These are phyloP conservation scores for Tychaedon coryphoeus DNA, from an alignment of 2,113 vertebrate species.

Conservation along the genomic window DNA sequence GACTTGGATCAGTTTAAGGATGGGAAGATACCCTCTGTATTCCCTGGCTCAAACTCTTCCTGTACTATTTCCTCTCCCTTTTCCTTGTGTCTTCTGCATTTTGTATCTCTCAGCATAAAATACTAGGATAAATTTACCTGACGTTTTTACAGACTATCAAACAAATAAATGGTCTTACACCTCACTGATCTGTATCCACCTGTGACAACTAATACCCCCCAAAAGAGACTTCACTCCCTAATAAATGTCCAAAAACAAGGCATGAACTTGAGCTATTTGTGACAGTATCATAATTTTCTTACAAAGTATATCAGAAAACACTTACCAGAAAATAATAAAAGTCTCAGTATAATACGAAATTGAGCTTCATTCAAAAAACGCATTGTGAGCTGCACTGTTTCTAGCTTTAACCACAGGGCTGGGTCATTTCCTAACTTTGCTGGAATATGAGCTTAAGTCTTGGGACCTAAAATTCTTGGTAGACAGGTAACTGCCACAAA, in stretches of 20 bases:
- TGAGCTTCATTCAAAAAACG: background rate
- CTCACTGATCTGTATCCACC: conserved; percentile 13
- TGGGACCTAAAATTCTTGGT: background rate
- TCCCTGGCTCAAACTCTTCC: background rate
- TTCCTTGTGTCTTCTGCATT: background rate
- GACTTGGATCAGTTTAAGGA: background rate
- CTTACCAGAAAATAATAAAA: background rate
- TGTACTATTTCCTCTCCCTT: background rate
- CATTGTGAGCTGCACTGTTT: background rate
- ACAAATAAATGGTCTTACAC: conserved; percentile 13
- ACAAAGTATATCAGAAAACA: background rate
- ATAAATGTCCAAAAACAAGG: background rate
- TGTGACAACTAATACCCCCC: conserved; percentile 1
- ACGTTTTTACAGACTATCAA: background rate
- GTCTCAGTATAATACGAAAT: background rate
- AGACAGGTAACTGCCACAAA: background rate
- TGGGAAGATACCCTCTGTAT: background rate
- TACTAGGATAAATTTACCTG: background rate
- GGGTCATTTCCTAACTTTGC: background rate
- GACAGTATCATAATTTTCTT: background rate
- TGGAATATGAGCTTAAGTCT: background rate
- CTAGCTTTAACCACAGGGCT: background rate
- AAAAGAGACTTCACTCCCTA: background rate
- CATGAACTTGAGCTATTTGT: background rate
- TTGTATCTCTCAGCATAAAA: background rate